Conservation (phyloP, 2,113 vertebrate species). For the Oophaga pumilio region DNA sequence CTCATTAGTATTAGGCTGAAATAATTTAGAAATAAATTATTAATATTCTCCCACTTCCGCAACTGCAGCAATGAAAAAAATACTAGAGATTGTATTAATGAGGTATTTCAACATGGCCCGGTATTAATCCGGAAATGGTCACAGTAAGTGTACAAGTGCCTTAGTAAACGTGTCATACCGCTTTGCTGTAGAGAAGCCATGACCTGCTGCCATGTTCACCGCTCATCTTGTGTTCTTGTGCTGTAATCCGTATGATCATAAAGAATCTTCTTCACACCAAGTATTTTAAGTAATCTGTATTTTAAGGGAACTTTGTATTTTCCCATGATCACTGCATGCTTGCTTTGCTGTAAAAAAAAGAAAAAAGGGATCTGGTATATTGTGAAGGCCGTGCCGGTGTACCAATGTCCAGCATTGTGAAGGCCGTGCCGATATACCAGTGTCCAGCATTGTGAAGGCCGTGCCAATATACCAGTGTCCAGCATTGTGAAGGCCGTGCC, state of each 20-base stretch:
- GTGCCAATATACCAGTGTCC: too few species aligned
- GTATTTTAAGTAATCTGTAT: neutral
- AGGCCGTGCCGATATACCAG: too few species aligned
- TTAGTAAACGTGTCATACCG: conserved; percentile 23
- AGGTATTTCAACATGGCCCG: neutral
- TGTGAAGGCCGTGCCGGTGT: neutral
- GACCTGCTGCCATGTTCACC: neutral
- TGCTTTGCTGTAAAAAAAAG: neutral
- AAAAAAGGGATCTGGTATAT: neutral
- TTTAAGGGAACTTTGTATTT: neutral
- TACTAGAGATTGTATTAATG: neutral
- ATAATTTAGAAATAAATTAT: neutral
- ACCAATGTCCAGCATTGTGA: neutral
- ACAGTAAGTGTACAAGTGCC: conserved; percentile 48
- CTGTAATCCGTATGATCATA: neutral
- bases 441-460: too few species aligned
- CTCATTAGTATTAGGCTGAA: neutral
- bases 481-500: too few species aligned
- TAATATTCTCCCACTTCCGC: neutral
- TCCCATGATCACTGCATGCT: neutral
- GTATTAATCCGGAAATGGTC: neutral
- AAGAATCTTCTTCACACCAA: neutral
- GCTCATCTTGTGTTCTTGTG: neutral
- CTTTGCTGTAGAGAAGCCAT: conserved; percentile 25
- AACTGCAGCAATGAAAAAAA: neutral